These are phyloP conservation scores for Coleophora deauratella DNA, from an alignment of 2,888 invertebrate genomes.

Conservation along the genomic window DNA sequence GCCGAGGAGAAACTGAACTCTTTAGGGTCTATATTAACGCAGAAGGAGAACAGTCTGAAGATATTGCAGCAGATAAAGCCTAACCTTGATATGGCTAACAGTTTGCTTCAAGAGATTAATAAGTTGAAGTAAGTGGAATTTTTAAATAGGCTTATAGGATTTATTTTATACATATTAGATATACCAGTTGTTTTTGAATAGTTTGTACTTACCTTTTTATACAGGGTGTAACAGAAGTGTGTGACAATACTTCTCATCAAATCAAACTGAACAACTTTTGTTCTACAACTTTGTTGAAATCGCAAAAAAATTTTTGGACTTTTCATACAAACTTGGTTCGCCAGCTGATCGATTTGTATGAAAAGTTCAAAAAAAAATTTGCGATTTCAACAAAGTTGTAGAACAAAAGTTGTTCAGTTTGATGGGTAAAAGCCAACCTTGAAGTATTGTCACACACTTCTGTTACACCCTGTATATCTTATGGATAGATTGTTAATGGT, in stretches of 20 bases:
- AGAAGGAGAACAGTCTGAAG: slow-evolving; percentile 51
- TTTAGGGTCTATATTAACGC: slow-evolving; percentile 33
- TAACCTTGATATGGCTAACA: slow-evolving; percentile 45
- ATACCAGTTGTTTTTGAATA: not conserved
- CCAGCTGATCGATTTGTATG: no score
- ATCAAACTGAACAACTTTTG: no score
- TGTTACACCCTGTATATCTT: not conserved
- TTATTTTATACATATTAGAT: not conserved
- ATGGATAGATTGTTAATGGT: not conserved
- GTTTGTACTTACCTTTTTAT: not conserved
- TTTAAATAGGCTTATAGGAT: not conserved
- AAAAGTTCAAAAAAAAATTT: no score
- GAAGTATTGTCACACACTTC: no score
- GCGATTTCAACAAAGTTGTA: no score
- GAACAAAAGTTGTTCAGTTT: no score
- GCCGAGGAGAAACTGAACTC: slow-evolving; percentile 43
- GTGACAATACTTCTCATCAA: no score
- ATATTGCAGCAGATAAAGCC: slow-evolving; percentile 55
- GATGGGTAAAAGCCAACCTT: no score
- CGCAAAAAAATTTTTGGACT: no score
- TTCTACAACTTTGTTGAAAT: no score
- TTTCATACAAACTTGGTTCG: no score
- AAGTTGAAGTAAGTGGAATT: slow-evolving; percentile 45
- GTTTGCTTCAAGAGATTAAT: slow-evolving; percentile 46
- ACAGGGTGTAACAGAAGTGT: no score